Percentiles rank a stretch among this genome's conserved stretches.
Evolutionary conservation across 2,113 vertebrate genomes (phyloP).

Genomic region (Channa argus): DNA sequence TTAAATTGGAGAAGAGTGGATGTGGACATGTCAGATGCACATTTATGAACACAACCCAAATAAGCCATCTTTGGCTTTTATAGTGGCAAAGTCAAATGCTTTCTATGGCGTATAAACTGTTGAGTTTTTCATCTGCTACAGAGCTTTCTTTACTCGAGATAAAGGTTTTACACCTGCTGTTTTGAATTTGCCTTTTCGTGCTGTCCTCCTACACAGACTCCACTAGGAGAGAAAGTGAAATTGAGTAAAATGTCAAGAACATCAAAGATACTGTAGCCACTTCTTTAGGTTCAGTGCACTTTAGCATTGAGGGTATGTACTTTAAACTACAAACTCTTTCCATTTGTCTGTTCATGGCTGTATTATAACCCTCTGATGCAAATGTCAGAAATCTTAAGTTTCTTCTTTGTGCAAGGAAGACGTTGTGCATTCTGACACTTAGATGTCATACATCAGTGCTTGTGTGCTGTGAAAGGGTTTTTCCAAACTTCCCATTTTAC

Average conservation of each 20-base stretch:
- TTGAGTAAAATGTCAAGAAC: too few relatives aligned
- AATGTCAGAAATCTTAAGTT: background rate
- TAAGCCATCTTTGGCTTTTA: background rate
- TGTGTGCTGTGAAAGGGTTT: slow-evolving; percentile 30
- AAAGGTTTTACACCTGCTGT: slow-evolving; percentile 6
- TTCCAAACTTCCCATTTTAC: slow-evolving; percentile 63
- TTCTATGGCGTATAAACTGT: background rate
- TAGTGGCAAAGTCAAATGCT: background rate
- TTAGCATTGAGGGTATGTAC: background rate
- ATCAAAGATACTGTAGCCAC: background rate
- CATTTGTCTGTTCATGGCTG: background rate
- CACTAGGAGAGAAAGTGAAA: background rate
- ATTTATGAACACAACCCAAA: slow-evolving; percentile 3
- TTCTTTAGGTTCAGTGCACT: background rate
- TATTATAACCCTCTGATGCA: background rate
- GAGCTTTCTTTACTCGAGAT: background rate
- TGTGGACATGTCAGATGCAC: background rate
- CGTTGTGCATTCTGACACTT: background rate
- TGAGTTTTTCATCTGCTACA: background rate
- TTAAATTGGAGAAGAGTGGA: background rate
- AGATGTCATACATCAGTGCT: background rate
- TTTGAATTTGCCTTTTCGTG: slow-evolving; percentile 6
- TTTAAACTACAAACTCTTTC: background rate
- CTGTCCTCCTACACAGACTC: slow-evolving; percentile 33
- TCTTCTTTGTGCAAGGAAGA: background rate